Evolutionary conservation across 2,888 invertebrate genomes (phyloP).

Genomic region (Siphonodentalium dalli): DNA sequence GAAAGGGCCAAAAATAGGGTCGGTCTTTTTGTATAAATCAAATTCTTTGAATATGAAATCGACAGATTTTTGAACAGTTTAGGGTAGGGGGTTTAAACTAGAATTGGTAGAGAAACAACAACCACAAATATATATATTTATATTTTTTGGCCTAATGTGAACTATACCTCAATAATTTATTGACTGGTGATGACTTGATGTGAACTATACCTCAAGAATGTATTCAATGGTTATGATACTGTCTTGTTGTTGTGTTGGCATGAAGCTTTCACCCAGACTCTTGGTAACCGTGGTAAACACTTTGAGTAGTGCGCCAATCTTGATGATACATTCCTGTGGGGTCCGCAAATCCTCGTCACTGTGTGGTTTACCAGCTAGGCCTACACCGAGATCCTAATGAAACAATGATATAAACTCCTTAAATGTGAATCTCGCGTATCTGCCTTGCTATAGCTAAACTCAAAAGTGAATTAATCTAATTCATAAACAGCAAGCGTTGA

Average conservation of each 20-base stretch:
- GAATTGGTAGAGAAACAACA: too few relatives aligned
- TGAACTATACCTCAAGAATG: slow-evolving; percentile 61
- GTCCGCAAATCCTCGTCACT: slow-evolving; percentile 66
- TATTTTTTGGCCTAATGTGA: too few relatives aligned
- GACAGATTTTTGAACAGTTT: too few relatives aligned
- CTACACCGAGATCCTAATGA: slow-evolving; percentile 66
- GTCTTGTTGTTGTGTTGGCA: slow-evolving; percentile 71
- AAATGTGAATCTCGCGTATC: background rate
- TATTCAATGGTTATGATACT: slow-evolving; percentile 73
- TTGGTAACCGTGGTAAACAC: slow-evolving; percentile 88
- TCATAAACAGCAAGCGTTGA: too few relatives aligned
- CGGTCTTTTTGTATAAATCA: too few relatives aligned
- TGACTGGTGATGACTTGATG: background rate
- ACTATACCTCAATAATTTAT: background rate
- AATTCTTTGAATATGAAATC: too few relatives aligned
- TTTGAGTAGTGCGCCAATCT: slow-evolving; percentile 65
- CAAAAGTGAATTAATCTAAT: too few relatives aligned
- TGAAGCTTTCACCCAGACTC: slow-evolving; percentile 73
- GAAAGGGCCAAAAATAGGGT: too few relatives aligned
- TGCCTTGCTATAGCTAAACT: too few relatives aligned
- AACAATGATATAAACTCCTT: background rate
- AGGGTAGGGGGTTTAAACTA: too few relatives aligned
- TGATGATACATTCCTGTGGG: slow-evolving; percentile 71
- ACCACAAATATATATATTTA: too few relatives aligned
- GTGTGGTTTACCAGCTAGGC: slow-evolving; percentile 65